These are phyloP conservation scores for Notarius quadriscutis DNA, from an alignment of 2,113 vertebrate species.

Conservation along the genomic window DNA sequence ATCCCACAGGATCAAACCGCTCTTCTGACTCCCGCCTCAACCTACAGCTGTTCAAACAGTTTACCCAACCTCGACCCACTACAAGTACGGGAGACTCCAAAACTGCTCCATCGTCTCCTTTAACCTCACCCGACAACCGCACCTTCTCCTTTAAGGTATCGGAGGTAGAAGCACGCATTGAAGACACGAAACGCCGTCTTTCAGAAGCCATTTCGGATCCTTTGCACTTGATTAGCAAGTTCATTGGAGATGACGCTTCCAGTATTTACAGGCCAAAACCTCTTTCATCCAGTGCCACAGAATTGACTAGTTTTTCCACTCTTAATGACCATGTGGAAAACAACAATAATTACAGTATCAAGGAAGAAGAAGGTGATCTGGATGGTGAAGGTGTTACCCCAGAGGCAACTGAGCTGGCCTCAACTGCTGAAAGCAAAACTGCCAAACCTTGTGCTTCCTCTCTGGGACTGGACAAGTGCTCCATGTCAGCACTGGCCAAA, in stretches of 20 bases:
- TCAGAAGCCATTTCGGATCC: conserved; percentile 97
- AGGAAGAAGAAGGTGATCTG: conserved; percentile 88
- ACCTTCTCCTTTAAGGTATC: conserved; percentile 95
- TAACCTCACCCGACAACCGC: conserved; percentile 89
- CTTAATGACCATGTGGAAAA: conserved; percentile 89
- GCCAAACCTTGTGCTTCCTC: conserved; percentile 62
- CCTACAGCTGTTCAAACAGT: conserved; percentile 94
- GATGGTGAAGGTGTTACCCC: conserved; percentile 73
- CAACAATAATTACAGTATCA: conserved; percentile 94
- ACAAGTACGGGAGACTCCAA: conserved; percentile 83
- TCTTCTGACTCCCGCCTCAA: conserved; percentile 89
- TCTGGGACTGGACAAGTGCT: conserved; percentile 87
- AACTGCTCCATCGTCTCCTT: conserved; percentile 93
- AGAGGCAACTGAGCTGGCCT: conserved; percentile 62
- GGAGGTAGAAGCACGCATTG: conserved; percentile 96
- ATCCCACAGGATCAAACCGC: conserved; percentile 72
- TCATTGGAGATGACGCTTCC: conserved; percentile 90
- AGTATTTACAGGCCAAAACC: conserved; percentile 85
- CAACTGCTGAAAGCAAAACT: conserved; percentile 41
- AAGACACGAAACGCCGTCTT: conserved; percentile 92
- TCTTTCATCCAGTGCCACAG: conserved; percentile 91
- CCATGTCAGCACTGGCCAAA: conserved; percentile 87
- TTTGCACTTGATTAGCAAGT: conserved; percentile 95
- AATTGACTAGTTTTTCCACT: conserved; percentile 82
- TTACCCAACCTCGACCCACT: conserved; percentile 85